Evolutionary conservation across 2,888 invertebrate genomes (phyloP).

Genomic region (Seladonia tumulorum): DNA sequence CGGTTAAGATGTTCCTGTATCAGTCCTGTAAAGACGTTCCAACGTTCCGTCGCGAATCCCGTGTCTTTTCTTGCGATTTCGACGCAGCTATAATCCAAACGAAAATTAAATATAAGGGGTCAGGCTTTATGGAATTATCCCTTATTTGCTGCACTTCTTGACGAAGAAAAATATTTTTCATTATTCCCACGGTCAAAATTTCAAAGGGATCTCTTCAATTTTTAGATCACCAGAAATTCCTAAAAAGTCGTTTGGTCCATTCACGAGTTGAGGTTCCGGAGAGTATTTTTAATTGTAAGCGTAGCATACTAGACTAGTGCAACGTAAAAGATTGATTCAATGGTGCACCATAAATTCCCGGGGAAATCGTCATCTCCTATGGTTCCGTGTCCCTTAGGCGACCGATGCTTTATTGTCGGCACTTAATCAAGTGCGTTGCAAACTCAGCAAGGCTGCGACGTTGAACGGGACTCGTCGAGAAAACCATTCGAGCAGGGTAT

Average conservation of each 20-base stretch:
- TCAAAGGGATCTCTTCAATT: no score
- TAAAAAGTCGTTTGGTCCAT: no score
- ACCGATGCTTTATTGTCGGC: background rate
- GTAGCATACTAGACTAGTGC: no score
- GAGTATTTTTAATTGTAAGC: no score
- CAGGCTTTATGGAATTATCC: no score
- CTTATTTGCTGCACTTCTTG: no score
- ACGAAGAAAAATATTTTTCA: no score
- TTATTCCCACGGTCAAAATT: no score
- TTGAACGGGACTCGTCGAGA: background rate
- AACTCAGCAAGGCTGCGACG: background rate
- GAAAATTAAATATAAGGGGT: background rate
- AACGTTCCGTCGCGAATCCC: background rate
- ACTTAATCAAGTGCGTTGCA: background rate
- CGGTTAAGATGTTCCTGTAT: constrained; percentile 11
- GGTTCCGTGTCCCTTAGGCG: background rate
- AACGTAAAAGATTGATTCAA: no score
- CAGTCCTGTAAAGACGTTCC: background rate
- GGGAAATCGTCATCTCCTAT: background rate
- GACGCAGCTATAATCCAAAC: background rate
- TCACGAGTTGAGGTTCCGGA: no score
- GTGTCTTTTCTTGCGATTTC: background rate
- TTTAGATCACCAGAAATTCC: no score
- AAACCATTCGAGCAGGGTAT: background rate
- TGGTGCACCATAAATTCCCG: background rate